Evolutionary conservation across 2,888 invertebrate genomes (phyloP), one percentile per base, ranked within the genome.

Genomic region (Bellardia pandia): DNA sequence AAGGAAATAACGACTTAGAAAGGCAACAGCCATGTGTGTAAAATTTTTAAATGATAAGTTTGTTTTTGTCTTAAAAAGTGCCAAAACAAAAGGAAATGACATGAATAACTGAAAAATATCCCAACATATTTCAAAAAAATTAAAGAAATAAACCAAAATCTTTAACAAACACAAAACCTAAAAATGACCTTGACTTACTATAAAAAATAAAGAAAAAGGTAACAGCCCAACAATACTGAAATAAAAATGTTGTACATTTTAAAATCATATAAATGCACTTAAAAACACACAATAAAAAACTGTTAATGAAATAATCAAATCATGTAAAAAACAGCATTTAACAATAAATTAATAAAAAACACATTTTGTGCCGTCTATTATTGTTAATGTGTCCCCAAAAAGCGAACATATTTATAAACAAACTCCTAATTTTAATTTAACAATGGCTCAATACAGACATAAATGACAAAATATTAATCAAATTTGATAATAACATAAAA

Each of bases 181-280:
- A 42, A 58, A 58, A 23, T 72, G 42, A 23, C 72, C 72, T 72
- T 72, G 72, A 72, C 40, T 58, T 72, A 23, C 23, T 23, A 58
- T 58, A 58, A 58, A 30, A 53, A 40, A 58, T 30, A 58, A 23
- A 23, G 8, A 23, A 14, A 56, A 71, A 51, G 11, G 45, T 11
- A 51, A 51, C 4, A 51, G 6, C 2, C 14, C 4, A 48, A 48
- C 48, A 48, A 48, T 14, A 42, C 42, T 42, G 8, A n/a, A 53
- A 56, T 7, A 37, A 72, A 72, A 37, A 30, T 30, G 11, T 51
- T 53, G n/a, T 71, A 51, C 14, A 56, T 7, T 56, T 56, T 40
- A 42, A 42, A 7, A 42, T 9, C 9, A 42, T 42, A 9, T 7
- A 45, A 45, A 45, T 45, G 45, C 45, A 45, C n/a, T 51, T 51